These are phyloP conservation scores for Propithecus deckenii DNA, from an alignment of 2,797 vertebrate species.

Conservation along the genomic window DNA sequence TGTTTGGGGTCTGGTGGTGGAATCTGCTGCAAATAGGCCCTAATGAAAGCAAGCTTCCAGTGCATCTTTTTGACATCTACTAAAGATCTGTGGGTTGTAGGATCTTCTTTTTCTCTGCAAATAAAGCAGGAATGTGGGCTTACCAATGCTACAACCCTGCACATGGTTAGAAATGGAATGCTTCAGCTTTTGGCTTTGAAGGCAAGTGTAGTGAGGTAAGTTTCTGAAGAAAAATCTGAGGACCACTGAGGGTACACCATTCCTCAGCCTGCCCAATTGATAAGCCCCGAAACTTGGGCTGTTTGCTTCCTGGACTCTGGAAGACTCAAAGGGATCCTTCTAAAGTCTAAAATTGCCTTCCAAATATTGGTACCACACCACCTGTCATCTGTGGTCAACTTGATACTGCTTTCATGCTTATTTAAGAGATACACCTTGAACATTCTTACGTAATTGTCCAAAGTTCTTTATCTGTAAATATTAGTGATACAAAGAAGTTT, in stretches of 20 bases:
- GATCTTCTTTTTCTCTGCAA: background rate
- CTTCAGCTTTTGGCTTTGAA: background rate
- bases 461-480: conserved; percentile 1
- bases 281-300: background rate
- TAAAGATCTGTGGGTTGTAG: background rate
- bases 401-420: background rate
- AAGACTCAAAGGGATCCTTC: background rate
- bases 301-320: background rate
- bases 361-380: background rate
- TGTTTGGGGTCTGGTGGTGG: background rate
- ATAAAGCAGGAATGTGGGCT: background rate
- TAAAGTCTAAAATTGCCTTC: background rate
- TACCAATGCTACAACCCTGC: background rate
- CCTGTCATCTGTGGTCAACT: background rate
- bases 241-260: background rate
- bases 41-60: background rate
- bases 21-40: background rate
- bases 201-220: background rate
- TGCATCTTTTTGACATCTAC: background rate
- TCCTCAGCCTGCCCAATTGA: background rate
- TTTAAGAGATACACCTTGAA: conserved; percentile 45
- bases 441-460: background rate
- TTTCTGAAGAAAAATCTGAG: background rate
- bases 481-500: background rate
- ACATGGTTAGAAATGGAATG: background rate